Evolutionary conservation across 2,113 vertebrate species (phyloP), one percentile per base, ranked within the genome.

Genomic region (Rhabdornis inornatus): DNA sequence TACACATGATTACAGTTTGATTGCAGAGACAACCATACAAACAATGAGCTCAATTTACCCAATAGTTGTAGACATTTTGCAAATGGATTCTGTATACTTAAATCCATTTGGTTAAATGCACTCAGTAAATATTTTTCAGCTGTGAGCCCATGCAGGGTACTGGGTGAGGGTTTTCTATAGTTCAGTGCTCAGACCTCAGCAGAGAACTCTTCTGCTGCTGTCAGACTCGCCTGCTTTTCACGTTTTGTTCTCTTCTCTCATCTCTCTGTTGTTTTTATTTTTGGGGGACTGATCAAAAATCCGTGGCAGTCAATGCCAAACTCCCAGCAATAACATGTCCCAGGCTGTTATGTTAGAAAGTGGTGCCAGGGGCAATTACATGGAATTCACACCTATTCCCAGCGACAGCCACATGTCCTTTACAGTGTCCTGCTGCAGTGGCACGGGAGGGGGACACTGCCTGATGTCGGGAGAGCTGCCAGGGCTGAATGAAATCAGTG

Each of bases 1-100:
- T 95, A 96, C 96, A 96, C 92, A 96, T 94, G 91, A 97, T 96
- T 97, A 96, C 94, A 92, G 87, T 83, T 96, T 95, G 96, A 97
- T 95, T 97, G 95, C 90, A 94, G 92, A 95, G 94, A 96, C 89
- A 94, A 65, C 84, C 96, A 71, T 55, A 96, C 92, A 97, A 97
- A 97, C 95, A 96, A 95, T 83, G 94, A 96, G 89, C 91, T 97
- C 96, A 91, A 94, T 97, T 97, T 97, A 94, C 88, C 80, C 91
- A 91, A 70, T 84, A 92, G 96, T 94, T 92, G 93, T 90, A 89
- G 94, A 96, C 93, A 84, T 95, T 96, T 95, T 96, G 88, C 89
- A 97, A 96, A 96, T 96, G 92, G 97, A 95, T 97, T 96, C 91
- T 68, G 55, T 93, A 87, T 15, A 85, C 87, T 96, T 96, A 94